These are phyloP conservation scores for Nothobranchius kuhntae DNA, from an alignment of 2,113 vertebrate species.

Conservation along the genomic window DNA sequence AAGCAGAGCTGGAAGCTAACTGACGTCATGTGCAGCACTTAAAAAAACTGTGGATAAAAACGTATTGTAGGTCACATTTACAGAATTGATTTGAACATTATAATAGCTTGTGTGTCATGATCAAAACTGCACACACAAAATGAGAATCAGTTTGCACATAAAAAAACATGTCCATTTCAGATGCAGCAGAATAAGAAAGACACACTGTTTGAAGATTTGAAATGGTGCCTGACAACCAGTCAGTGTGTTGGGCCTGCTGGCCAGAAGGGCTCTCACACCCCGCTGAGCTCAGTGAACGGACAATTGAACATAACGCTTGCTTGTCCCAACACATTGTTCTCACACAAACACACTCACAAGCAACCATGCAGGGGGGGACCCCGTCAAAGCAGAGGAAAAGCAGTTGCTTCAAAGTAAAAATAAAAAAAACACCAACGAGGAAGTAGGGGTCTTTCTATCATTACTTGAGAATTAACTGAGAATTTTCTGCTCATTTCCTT, in stretches of 20 bases:
- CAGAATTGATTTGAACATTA: no score
- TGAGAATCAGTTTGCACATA: no score
- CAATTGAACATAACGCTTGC: conserved; percentile 56
- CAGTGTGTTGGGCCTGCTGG: conserved; percentile 27
- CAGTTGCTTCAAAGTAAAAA: neutral
- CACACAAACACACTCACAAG: conserved; percentile 2
- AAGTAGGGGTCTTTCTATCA: neutral
- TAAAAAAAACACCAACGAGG: neutral
- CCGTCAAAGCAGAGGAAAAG: neutral
- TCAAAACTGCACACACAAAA: no score
- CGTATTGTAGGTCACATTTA: no score
- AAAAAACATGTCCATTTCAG: neutral
- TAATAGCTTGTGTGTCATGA: no score
- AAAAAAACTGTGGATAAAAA: no score
- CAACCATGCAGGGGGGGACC: neutral
- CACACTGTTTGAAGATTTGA: conserved; percentile 40
- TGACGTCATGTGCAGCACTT: no score
- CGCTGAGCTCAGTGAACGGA: conserved; percentile 57
- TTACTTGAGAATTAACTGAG: conserved; percentile 3
- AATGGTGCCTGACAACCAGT: conserved; percentile 53
- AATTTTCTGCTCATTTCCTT: conserved; percentile 2
- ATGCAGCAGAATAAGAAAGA: conserved; percentile 22
- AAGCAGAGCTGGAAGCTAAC: no score
- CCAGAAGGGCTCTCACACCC: conserved; percentile 51
- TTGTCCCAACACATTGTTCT: conserved; percentile 50